Evolutionary conservation across 1,140 invertebrate species (phyloP).

Genomic region (Hylyphantes graminicola): DNA sequence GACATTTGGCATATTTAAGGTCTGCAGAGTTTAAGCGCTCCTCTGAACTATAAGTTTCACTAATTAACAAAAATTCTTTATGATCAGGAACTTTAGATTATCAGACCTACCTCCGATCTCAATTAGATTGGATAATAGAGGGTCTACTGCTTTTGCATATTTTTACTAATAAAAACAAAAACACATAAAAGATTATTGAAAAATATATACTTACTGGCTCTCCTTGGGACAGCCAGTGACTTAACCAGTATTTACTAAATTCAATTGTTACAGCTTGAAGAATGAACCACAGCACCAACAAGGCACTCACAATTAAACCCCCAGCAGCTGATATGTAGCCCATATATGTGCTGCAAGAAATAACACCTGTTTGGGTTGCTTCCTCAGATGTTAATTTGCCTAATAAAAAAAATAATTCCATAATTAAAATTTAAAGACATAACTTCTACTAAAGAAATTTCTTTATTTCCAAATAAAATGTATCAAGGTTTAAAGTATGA

Average conservation of each 20-base stretch:
- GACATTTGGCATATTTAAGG: no score
- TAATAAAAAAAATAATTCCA: slow-evolving; percentile 19
- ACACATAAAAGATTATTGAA: slow-evolving; percentile 64
- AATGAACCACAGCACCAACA: slow-evolving; percentile 73
- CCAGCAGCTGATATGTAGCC: slow-evolving; percentile 74
- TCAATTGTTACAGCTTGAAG: slow-evolving; percentile 73
- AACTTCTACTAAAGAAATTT: no score
- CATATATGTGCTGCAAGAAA: slow-evolving; percentile 70
- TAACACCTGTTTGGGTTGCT: slow-evolving; percentile 68
- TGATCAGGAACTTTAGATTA: no score
- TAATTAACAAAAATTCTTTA: no score
- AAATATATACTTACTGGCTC: slow-evolving; percentile 66
- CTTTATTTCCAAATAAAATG: no score
- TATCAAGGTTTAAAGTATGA: no score
- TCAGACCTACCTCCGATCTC: no score
- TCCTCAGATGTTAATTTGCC: slow-evolving; percentile 69
- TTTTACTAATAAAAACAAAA: slow-evolving; percentile 9
- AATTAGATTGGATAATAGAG: no score
- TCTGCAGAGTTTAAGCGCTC: no score
- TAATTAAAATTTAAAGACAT: no score
- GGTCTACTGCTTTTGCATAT: no score
- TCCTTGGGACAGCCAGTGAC: slow-evolving; percentile 75
- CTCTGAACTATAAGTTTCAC: no score
- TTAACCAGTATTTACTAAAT: slow-evolving; percentile 78
- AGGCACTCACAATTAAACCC: slow-evolving; percentile 70